Evolutionary conservation across 2,888 invertebrate genomes (phyloP).

Genomic region (Omphaloscelis lunosa): DNA sequence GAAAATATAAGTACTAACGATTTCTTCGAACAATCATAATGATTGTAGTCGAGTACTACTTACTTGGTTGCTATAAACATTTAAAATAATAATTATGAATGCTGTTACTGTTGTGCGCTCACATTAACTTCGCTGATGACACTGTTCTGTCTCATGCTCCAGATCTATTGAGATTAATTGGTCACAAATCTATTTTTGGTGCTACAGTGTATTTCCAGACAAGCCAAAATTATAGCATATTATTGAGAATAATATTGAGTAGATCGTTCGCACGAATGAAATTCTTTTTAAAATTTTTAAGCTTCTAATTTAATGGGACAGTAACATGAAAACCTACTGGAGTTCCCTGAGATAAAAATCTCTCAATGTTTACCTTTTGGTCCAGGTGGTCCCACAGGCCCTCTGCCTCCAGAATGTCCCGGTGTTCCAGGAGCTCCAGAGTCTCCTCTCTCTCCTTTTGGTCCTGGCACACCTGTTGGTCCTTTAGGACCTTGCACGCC

Average conservation of each 20-base stretch:
- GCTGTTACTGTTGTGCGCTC: background rate
- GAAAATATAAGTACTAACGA: background rate
- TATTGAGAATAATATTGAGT: background rate
- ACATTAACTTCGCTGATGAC: background rate
- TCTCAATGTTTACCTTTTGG: constrained; percentile 83
- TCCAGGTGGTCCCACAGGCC: constrained; percentile 92
- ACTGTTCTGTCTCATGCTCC: background rate
- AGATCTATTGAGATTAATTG: constrained; percentile 18
- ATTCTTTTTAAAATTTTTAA: background rate
- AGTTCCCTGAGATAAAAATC: too few relatives aligned
- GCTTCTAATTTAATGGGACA: too few relatives aligned
- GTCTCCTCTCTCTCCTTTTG: constrained; percentile 92
- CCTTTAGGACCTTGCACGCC: constrained; percentile 92
- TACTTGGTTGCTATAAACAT: background rate
- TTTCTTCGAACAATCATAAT: background rate
- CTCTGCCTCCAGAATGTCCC: constrained; percentile 93
- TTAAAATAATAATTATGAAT: background rate
- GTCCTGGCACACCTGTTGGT: constrained; percentile 90
- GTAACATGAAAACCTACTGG: background rate
- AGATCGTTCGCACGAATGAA: background rate
- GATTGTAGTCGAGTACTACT: background rate
- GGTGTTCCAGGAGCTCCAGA: constrained; percentile 93
- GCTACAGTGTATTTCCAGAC: background rate
- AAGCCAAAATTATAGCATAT: background rate
- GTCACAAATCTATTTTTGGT: constrained; percentile 18